Base-by-base conservation (phyloP, 2,888 invertebrate species). In the Dugesia japonica region DNA sequence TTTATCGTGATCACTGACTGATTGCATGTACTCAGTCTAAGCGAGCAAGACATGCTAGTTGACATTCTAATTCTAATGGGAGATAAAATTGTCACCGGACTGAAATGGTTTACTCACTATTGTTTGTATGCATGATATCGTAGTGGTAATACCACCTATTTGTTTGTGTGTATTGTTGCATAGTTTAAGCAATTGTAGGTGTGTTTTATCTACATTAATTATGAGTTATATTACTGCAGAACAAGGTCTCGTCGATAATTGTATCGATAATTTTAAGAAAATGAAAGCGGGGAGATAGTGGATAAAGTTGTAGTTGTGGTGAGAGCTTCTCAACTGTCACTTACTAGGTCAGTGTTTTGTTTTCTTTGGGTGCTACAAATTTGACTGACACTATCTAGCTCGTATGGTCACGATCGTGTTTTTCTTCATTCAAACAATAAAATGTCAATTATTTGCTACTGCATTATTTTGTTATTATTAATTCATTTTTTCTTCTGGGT, bases 301-400 rank as follows among this genome's bases (percentile, higher is more conserved):
- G 17, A 56, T 56, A 56, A n/a, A 56, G 56, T 56, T 56, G 56
- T 23, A 56, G 56, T 56, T 56, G 56, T 56, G 4, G 56, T 23
- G 56, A 56, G 56, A 56, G 56, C 56, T 56, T 56, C 56, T 56
- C 56, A 56, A 56, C 56, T 56, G 56, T 56, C 56, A 56, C 56
- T 56, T 56, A 56, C 56, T 56, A 23, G 56, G 56, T 56, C 56
- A 56, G 56, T 56, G 56, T 56, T 56, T 56, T 56, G 56, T 56
- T 56, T 56, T 56, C 56, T 23, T 56, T 56, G 56, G 56, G 56
- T 56, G 56, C 56, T 56, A 56, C 56, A 13, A 56, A 56, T 56
- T 31, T 56, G 56, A 56, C 56, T 56, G 56, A 56, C 56, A 56
- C 56, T 56, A 4, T 56, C 23, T n/a, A n/a, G n/a, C 56, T 56